These are phyloP conservation scores for Epinotia brunnichana DNA, from an alignment of 2,888 invertebrate species.

Conservation along the genomic window DNA sequence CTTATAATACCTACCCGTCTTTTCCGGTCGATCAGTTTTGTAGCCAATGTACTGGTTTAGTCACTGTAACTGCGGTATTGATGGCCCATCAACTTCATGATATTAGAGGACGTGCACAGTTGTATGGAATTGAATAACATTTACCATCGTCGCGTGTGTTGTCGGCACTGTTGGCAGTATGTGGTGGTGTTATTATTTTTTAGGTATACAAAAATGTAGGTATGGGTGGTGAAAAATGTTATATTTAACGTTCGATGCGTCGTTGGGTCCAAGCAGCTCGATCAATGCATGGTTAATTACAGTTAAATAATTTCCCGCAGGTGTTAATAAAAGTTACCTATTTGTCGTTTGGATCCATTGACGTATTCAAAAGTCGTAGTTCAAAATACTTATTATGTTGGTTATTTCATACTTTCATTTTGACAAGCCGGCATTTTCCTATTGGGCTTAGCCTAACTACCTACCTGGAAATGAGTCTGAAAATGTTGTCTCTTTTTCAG, in stretches of 20 bases:
- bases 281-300: no score
- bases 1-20: no score
- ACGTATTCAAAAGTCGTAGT: background rate
- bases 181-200: conserved; percentile 37
- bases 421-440: background rate
- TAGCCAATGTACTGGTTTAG: conserved; percentile 6
- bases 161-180: conserved; percentile 1
- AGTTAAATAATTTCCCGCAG: no score
- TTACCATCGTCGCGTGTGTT: background rate
- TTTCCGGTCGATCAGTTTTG: background rate
- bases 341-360: background rate
- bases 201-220: conserved; percentile 35
- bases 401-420: background rate
- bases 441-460: no score
- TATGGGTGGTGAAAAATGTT: background rate
- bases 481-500: conserved; percentile 55
- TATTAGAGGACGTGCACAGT: conserved; percentile 1
- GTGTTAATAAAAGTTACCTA: no score
- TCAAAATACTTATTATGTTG: background rate
- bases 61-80: conserved; percentile 38
- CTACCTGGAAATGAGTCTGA: background rate
- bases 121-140: conserved; percentile 6
- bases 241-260: no score
- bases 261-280: no score
- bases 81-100: conserved; percentile 8